Conservation (phyloP, 64 coral and sea anemone genomes). For the Porites lutea region DNA sequence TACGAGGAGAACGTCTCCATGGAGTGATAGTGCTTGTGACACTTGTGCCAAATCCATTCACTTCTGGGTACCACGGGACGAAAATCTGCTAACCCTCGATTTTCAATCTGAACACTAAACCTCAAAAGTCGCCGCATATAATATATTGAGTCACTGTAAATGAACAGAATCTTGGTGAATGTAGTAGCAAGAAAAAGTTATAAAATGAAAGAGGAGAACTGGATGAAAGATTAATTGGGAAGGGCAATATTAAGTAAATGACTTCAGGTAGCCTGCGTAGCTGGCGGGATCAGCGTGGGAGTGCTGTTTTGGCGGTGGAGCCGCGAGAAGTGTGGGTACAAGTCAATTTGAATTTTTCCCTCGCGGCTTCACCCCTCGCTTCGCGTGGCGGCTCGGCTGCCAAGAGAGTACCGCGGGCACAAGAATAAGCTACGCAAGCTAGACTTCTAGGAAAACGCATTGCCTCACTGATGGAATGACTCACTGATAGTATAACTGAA, state of each 20-base stretch:
- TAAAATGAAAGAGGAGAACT: no score
- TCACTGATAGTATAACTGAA: neutral
- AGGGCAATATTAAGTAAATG: no score
- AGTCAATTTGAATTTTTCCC: neutral
- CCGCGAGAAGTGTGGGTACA: no score
- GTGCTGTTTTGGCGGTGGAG: no score
- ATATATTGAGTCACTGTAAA: neutral
- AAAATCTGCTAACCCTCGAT: conserved; percentile 81
- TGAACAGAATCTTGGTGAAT: neutral
- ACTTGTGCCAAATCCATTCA: conserved; percentile 89
- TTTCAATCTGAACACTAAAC: conserved; percentile 79
- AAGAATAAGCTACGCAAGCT: no score
- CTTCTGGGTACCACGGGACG: conserved; percentile 67
- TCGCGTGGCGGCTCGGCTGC: no score
- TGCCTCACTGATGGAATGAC: neutral
- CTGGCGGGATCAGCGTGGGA: no score
- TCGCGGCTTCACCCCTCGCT: neutral
- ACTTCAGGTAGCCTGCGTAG: no score
- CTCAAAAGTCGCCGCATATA: conserved; percentile 78
- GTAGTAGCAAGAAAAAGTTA: no score
- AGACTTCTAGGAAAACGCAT: neutral
- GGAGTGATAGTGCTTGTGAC: conserved; percentile 90
- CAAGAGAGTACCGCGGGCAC: no score
- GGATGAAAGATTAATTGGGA: no score
- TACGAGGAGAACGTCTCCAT: conserved; percentile 85